These are phyloP conservation scores for Catonia carolina DNA, from an alignment of 2,888 invertebrate species.

Conservation along the genomic window DNA sequence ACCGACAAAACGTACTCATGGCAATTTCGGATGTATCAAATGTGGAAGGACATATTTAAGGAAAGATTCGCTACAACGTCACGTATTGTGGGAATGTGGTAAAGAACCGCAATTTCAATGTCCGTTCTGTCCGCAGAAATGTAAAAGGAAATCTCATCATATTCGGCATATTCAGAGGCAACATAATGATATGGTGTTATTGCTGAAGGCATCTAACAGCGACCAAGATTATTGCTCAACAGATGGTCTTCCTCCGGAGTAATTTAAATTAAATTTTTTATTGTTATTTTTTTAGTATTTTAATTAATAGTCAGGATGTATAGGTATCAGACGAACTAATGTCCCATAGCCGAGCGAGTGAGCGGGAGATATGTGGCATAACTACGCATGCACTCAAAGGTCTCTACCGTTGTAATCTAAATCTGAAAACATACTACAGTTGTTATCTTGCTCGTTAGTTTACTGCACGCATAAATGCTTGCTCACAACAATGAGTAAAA, in stretches of 20 bases:
- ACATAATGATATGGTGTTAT: conserved; percentile 48
- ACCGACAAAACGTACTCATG: conserved; percentile 27
- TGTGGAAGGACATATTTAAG: conserved; percentile 37
- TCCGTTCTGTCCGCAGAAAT: conserved; percentile 45
- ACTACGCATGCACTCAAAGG: too few species aligned
- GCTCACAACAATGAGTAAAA: too few species aligned
- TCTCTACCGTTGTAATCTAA: too few species aligned
- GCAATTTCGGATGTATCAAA: conserved; percentile 34
- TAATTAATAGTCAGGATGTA: not conserved
- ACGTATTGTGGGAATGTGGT: conserved; percentile 46
- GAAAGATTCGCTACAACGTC: conserved; percentile 38
- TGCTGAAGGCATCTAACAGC: conserved; percentile 42
- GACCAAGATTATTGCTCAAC: not conserved
- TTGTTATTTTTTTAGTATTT: not conserved
- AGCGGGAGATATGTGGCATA: too few species aligned
- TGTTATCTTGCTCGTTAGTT: too few species aligned
- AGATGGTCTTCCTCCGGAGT: not conserved
- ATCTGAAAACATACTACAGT: too few species aligned
- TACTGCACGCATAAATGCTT: too few species aligned
- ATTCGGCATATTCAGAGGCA: conserved; percentile 49
- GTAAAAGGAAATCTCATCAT: conserved; percentile 47
- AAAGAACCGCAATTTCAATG: conserved; percentile 48
- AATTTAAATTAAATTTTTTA: not conserved
- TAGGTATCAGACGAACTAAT: too few species aligned
- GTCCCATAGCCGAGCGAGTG: too few species aligned